Conservation (phyloP, 2,113 vertebrate genomes). For the Caranx melampygus region DNA sequence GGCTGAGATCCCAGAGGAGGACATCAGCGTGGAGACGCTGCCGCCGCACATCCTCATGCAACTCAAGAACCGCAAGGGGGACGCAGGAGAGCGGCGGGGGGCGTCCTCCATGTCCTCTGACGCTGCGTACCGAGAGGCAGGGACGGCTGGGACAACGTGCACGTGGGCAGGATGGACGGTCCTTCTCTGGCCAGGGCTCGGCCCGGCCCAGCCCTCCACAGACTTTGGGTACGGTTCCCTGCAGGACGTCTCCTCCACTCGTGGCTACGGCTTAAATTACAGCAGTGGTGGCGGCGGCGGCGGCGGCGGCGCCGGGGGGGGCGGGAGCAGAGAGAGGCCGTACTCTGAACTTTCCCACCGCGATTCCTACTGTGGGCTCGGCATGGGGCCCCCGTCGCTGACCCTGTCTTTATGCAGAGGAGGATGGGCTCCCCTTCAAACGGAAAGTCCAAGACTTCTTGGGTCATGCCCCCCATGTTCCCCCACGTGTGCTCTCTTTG, state of each 20-base stretch:
- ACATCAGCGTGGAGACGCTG: constrained; percentile 97
- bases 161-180: constrained; percentile 63
- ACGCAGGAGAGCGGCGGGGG: constrained; percentile 53
- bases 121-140: constrained; percentile 66
- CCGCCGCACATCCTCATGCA: constrained; percentile 97
- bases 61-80: constrained; percentile 92
- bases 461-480: constrained; percentile 80
- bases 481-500: constrained; percentile 87
- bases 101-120: constrained; percentile 70
- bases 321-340: constrained; percentile 67
- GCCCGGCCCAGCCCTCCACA: constrained; percentile 52
- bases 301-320: constrained; percentile 24
- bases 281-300: constrained; percentile 27
- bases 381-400: constrained; percentile 62
- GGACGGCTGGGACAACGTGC: constrained; percentile 74
- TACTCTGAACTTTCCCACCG: constrained; percentile 79
- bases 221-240: constrained; percentile 79
- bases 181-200: constrained; percentile 66
- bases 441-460: constrained; percentile 84
- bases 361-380: constrained; percentile 69
- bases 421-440: constrained; percentile 80
- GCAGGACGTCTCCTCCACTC: constrained; percentile 66
- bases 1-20: constrained; percentile 96
- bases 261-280: constrained; percentile 70
- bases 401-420: constrained; percentile 76